These are phyloP conservation scores for Oncorhynchus mykiss DNA, from an alignment of 2,113 vertebrate genomes.

Conservation along the genomic window DNA sequence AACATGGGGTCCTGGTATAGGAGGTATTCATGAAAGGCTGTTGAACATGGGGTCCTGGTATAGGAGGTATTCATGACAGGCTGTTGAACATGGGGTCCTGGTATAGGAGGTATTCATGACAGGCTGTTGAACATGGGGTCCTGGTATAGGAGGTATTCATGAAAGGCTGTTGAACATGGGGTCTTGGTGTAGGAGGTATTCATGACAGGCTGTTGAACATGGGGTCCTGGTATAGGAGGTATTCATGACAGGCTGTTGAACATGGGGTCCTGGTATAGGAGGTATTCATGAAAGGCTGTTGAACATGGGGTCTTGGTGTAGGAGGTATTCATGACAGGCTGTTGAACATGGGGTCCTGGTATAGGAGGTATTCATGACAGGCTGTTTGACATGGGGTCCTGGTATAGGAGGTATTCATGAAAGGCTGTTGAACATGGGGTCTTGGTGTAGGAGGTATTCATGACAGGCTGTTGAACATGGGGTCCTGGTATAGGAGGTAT, in stretches of 20 bases:
- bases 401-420: conserved; percentile 58
- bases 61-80: too few species aligned
- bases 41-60: conserved; percentile 5
- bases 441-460: too few species aligned
- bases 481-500: conserved; percentile 57
- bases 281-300: conserved; percentile 6
- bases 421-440: conserved; percentile 38
- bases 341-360: conserved; percentile 12
- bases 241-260: conserved; percentile 11
- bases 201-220: conserved; percentile 8
- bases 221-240: too few species aligned
- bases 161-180: conserved; percentile 11
- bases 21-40: neutral
- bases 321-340: conserved; percentile 55
- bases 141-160: too few species aligned
- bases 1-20: too few species aligned
- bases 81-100: too few species aligned
- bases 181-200: too few species aligned
- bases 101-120: too few species aligned
- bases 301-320: conserved; percentile 53
- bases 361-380: too few species aligned
- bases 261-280: too few species aligned
- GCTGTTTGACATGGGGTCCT: conserved; percentile 42
- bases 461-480: too few species aligned
- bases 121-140: too few species aligned